Conservation (phyloP, 2,797 vertebrate species). For the Halcyon chelicuti region DNA sequence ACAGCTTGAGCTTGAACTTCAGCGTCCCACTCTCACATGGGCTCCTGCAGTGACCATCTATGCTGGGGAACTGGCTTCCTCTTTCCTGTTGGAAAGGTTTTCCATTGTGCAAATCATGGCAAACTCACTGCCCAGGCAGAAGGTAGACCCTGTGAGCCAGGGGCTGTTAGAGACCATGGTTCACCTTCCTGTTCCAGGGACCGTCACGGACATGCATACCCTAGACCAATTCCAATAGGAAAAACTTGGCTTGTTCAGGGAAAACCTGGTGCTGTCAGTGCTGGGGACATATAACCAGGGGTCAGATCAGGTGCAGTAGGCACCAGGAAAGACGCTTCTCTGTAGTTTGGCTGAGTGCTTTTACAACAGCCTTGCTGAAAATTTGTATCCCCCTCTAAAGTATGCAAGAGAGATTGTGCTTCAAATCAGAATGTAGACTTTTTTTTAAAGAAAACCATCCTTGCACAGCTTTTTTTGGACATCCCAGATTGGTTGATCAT, state of each 20-base stretch:
- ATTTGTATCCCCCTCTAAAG: neutral
- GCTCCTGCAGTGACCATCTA: slow-evolving; percentile 28
- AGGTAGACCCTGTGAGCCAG: neutral
- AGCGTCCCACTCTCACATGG: neutral
- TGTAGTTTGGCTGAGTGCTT: neutral
- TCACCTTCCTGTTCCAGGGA: neutral
- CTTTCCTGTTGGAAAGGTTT: slow-evolving; percentile 47
- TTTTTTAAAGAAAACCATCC: neutral
- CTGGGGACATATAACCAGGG: fast-evolving
- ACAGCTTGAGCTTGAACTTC: slow-evolving; percentile 60
- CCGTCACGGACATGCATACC: neutral
- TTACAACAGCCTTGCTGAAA: neutral
- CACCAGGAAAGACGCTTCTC: neutral
- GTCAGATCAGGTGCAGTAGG: fast-evolving
- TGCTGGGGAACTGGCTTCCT: slow-evolving; percentile 23
- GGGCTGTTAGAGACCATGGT: neutral
- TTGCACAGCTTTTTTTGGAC: neutral
- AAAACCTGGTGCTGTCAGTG: neutral
- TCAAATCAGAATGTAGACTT: neutral
- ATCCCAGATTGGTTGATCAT: neutral
- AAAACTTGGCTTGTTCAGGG: neutral
- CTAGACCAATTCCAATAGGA: neutral
- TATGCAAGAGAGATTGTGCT: neutral
- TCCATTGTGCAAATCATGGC: slow-evolving; percentile 38
- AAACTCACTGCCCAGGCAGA: slow-evolving; percentile 12